A percentile compares a stretch with the other conserved stretches of the same genome.
phyloP scores from a whole-genome alignment of 1,140 invertebrate species.

The Leptinotarsa defecta region DNA sequence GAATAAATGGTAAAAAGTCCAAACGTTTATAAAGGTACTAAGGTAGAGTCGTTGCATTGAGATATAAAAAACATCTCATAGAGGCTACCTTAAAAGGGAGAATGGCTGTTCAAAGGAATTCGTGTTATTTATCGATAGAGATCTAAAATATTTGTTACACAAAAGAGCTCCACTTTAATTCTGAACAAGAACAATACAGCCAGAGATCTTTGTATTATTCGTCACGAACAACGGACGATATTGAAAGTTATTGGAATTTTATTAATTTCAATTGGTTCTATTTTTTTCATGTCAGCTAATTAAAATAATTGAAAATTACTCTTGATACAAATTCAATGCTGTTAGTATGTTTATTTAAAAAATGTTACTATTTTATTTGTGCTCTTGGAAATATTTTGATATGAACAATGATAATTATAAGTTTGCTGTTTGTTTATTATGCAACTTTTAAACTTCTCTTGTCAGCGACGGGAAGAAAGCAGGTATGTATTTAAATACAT shows the following conservation, averaged over 20 bases:
- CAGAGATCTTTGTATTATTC: constrained; percentile 15
- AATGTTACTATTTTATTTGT: no score
- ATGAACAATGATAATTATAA: no score
- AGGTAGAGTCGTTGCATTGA: not conserved
- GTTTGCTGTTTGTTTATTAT: no score
- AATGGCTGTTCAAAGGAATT: constrained; percentile 34
- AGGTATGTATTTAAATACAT: no score
- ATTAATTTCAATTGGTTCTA: no score
- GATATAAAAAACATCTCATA: constrained; percentile 28
- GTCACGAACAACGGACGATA: not conserved
- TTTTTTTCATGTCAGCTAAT: no score
- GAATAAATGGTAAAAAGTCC: constrained; percentile 22
- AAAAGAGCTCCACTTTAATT: constrained; percentile 33
- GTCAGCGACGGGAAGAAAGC: no score
- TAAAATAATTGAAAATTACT: no score
- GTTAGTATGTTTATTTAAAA: no score
- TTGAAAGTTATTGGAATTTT: not conserved
- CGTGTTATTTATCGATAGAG: constrained; percentile 39
- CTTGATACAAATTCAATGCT: no score
- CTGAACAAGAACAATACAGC: constrained; percentile 27
- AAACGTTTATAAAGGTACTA: constrained; percentile 22
- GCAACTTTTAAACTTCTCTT: no score
- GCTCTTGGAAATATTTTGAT: no score
- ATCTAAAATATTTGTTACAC: constrained; percentile 37
- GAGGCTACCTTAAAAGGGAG: constrained; percentile 36